These are phyloP conservation scores for Sebastes melanostomus DNA, from an alignment of 2,797 vertebrate species.

Conservation along the genomic window DNA sequence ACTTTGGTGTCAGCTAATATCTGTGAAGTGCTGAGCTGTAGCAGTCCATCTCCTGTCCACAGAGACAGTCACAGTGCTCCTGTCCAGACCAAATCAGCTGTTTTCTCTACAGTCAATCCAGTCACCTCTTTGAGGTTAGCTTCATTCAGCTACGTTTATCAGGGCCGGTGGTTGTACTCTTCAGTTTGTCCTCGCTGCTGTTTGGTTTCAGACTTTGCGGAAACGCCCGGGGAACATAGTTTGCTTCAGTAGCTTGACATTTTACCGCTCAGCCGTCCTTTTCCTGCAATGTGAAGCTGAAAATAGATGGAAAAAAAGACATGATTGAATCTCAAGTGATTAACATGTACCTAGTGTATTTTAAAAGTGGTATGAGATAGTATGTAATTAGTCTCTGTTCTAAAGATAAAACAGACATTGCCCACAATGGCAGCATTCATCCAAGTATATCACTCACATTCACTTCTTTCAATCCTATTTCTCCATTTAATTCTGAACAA, in stretches of 20 bases:
- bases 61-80: constrained; percentile 4
- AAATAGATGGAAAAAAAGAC: constrained; percentile 25
- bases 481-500: not conserved
- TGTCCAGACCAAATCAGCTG: constrained; percentile 5
- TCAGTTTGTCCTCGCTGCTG: constrained; percentile 10
- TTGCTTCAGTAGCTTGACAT: constrained; percentile 51
- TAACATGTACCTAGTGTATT: not conserved
- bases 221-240: constrained; percentile 4
- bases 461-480: not conserved
- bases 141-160: constrained; percentile 4
- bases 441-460: not conserved
- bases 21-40: constrained; percentile 3
- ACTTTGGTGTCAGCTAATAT: constrained; percentile 2
- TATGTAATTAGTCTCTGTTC: not conserved
- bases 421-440: not conserved
- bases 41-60: not conserved
- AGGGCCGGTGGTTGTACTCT: not conserved
- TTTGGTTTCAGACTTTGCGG: constrained; percentile 27
- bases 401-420: not conserved
- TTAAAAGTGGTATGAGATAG: not conserved
- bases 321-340: not conserved
- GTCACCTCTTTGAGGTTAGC: not conserved
- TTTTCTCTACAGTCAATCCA: constrained; percentile 14
- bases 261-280: constrained; percentile 66
- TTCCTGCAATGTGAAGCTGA: constrained; percentile 78